Conservation (phyloP, 2,888 invertebrate genomes). For the Mythimna lalbum region DNA sequence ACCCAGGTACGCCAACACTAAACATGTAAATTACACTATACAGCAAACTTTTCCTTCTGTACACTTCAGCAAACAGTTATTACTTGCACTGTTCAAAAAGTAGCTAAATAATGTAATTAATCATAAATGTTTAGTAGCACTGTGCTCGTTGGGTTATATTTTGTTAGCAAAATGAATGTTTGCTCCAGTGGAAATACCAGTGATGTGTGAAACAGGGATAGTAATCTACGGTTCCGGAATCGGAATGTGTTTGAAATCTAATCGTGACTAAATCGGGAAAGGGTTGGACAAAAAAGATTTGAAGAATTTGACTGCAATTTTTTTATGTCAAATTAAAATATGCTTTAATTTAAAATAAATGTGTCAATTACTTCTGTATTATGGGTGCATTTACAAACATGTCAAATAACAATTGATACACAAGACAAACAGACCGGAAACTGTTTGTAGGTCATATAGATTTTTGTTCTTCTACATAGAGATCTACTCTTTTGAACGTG, state of each 20-base stretch:
- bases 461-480: too few species aligned
- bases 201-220: neutral
- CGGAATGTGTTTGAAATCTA: neutral
- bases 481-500: too few species aligned
- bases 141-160: slow-evolving; percentile 13
- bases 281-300: too few species aligned
- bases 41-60: slow-evolving; percentile 26
- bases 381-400: too few species aligned
- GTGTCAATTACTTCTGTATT: too few species aligned
- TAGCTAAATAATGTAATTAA: slow-evolving; percentile 10
- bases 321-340: too few species aligned
- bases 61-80: slow-evolving; percentile 31
- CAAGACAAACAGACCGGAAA: too few species aligned
- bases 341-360: too few species aligned
- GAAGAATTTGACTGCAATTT: too few species aligned
- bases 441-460: too few species aligned
- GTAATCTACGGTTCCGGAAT: neutral
- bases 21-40: slow-evolving; percentile 32
- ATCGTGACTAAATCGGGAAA: too few species aligned
- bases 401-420: too few species aligned
- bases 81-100: slow-evolving; percentile 34
- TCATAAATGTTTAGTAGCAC: slow-evolving; percentile 5
- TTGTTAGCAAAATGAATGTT: slow-evolving; percentile 16
- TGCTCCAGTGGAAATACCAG: neutral
- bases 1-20: slow-evolving; percentile 18